Conservation (phyloP, 2,888 invertebrate species). For the Machimus rusticus region DNA sequence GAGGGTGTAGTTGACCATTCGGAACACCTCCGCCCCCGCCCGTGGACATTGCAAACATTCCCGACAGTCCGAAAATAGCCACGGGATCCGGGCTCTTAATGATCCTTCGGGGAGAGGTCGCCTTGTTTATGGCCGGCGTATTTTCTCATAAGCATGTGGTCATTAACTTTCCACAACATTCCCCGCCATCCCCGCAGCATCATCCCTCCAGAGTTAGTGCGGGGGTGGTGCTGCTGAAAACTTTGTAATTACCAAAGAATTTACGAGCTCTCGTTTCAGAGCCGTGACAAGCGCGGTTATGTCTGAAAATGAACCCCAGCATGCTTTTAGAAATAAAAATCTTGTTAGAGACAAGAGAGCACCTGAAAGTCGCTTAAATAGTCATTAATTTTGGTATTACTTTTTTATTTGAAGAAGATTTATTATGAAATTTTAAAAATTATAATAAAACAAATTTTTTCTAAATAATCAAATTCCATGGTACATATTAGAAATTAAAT, state of each 20-base stretch:
- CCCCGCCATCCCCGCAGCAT: neutral
- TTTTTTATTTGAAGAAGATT: too few relatives aligned
- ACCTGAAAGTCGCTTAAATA: too few relatives aligned
- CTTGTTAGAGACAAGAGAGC: too few relatives aligned
- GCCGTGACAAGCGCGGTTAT: neutral
- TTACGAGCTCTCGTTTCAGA: neutral
- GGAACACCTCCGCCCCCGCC: neutral
- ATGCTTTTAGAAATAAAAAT: too few relatives aligned
- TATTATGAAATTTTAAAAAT: too few relatives aligned
- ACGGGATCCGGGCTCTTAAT: neutral
- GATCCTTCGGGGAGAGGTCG: conserved; percentile 9
- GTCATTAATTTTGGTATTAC: too few relatives aligned
- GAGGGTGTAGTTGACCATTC: neutral
- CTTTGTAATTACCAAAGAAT: neutral
- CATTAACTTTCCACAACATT: conserved; percentile 10
- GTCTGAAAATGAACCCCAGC: neutral
- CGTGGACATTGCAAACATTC: neutral
- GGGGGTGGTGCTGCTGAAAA: neutral
- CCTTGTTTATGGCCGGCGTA: neutral
- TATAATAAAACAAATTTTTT: too few relatives aligned
- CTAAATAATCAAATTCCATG: too few relatives aligned
- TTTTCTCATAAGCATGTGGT: conserved; percentile 23
- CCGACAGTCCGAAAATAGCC: neutral
- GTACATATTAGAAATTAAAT: too few relatives aligned
- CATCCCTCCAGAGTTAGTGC: neutral